Evolutionary conservation across 2,113 vertebrate species (phyloP), one percentile per base, ranked within the genome.

Genomic region (Brachionichthys hirsutus): DNA sequence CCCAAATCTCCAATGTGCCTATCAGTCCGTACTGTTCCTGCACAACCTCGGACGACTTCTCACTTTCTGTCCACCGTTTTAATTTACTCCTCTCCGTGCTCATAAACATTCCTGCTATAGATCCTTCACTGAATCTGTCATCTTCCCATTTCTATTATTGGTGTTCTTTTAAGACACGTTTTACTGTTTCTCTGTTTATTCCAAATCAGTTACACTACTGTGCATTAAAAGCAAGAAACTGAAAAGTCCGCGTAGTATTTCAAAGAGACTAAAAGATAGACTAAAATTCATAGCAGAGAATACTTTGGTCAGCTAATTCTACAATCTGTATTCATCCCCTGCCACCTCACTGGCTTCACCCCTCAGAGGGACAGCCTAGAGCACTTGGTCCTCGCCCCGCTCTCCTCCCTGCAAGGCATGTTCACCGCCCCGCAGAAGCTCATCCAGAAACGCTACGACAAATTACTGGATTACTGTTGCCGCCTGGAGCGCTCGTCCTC

Each of bases 381-480:
- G 78, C 91, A 68, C 51, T 71, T 92, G 64, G 92, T 97, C 52
- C 78, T 95, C 73, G 77, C 19, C 5, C 98, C 97, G 0, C 91
- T 99, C 54, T 88, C 89, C 9, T 83, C 86, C 2, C 90, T 99
- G 35, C 94, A 94, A 56, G 81, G 92, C 81, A 91, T 97, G 73
- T 99, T 99, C 71, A 75, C 93, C 0, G 92, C 93, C 15, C 98
- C 98, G 1, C 96, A 97, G 87, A 99, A 98, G 84, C 96, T 99
- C 65, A 96, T 99, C 76, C 96, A 98, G 87, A 99, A 99, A 75
- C 95, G 98, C 47, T 97, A 98, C 1, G 96, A 99, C 89, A 99
- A 99, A 80, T 69, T 98, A 46, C 84, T 99, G 60, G 97, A 99
- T 85, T 97, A 93, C 71, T 93, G 93, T 87, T 92, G 95, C 87